Evolutionary conservation across 2,113 vertebrate genomes (phyloP).

Genomic region (Halichoerus grypus): DNA sequence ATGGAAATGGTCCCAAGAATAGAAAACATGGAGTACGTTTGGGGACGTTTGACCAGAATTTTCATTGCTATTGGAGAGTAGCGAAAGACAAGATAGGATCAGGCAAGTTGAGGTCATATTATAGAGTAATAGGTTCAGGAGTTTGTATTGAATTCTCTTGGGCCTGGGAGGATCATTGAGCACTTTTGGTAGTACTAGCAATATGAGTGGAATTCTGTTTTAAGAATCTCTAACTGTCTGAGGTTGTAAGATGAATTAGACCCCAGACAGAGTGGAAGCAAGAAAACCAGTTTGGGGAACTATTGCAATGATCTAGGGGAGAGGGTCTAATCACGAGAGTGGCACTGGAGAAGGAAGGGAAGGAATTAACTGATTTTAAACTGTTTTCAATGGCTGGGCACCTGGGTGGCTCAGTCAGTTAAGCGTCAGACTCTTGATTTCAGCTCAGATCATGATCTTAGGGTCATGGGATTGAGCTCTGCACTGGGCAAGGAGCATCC

Average conservation of each 20-base stretch:
- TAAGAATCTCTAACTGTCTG: not conserved
- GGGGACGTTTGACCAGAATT: not conserved
- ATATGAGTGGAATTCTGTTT: slow-evolving; percentile 14
- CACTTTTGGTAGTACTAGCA: not conserved
- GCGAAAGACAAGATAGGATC: not conserved
- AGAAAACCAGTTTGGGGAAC: not conserved
- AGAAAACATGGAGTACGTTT: not conserved
- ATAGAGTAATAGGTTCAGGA: not conserved
- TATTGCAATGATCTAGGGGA: not conserved
- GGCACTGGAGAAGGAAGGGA: not conserved
- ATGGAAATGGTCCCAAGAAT: not conserved
- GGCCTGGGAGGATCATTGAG: not conserved
- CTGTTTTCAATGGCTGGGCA: not conserved
- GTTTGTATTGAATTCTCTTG: not conserved
- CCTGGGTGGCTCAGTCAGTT: not conserved
- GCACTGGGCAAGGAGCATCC: not conserved
- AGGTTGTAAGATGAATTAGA: not conserved
- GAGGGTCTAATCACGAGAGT: not conserved
- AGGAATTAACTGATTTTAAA: not conserved
- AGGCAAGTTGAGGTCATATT: not conserved
- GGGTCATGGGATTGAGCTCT: not conserved
- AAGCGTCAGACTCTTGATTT: not conserved
- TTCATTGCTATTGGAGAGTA: not conserved
- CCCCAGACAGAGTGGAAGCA: not conserved
- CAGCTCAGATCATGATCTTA: not conserved